These are phyloP conservation scores for Sycobia sp. DNA, from an alignment of 1,140 invertebrate species.

Conservation along the genomic window DNA sequence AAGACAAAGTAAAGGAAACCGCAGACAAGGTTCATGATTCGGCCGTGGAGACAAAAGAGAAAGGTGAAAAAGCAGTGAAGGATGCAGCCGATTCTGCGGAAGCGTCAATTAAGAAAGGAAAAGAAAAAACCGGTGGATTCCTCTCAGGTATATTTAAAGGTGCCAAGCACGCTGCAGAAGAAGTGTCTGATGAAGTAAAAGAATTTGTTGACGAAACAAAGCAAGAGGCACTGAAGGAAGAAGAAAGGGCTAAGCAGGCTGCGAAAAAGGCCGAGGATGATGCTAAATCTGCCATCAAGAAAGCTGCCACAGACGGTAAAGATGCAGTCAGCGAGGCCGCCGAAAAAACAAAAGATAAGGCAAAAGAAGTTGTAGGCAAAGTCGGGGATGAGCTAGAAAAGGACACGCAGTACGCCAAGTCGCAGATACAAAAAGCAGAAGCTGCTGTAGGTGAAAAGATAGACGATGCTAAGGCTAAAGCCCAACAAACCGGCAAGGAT, in stretches of 20 bases:
- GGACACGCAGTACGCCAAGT: conserved; percentile 48
- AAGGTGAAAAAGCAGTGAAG: not conserved
- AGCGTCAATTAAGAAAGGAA: conserved; percentile 19
- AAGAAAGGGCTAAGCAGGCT: conserved; percentile 35
- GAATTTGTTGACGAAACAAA: conserved; percentile 49
- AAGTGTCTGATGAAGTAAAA: conserved; percentile 48
- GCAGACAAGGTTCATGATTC: not conserved
- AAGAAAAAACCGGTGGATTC: conserved; percentile 40
- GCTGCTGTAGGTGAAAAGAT: conserved; percentile 38
- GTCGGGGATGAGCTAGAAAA: conserved; percentile 30
- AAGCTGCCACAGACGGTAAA: conserved; percentile 8
- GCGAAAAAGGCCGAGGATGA: conserved; percentile 46
- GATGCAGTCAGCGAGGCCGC: conserved; percentile 1
- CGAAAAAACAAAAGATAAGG: not conserved
- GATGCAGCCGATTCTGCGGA: not conserved
- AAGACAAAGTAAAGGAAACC: conserved; percentile 26
- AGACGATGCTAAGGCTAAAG: conserved; percentile 36
- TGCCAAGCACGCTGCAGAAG: conserved; percentile 47
- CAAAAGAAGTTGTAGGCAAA: not conserved
- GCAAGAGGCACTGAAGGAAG: conserved; percentile 40
- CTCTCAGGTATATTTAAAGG: not conserved
- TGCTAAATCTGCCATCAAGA: conserved; percentile 36
- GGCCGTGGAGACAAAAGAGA: conserved; percentile 6
- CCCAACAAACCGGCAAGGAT: not conserved
- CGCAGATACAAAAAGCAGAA: conserved; percentile 9